Evolutionary conservation across 2,797 vertebrate species (phyloP).

Genomic region (Enteromius mattozi): DNA sequence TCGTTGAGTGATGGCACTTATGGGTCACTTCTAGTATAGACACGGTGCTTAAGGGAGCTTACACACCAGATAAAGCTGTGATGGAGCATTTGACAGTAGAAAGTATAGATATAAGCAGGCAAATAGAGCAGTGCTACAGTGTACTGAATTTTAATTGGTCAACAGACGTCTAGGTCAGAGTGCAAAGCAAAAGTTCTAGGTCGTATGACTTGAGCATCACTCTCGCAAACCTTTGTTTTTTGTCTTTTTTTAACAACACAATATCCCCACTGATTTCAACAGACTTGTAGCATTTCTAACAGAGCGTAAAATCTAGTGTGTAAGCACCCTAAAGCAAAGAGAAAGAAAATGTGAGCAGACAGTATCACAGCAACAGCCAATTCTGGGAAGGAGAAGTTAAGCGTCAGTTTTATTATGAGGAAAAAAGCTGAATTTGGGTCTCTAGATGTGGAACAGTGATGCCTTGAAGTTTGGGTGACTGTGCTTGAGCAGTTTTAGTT

Average conservation of each 20-base stretch:
- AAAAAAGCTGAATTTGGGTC: background rate
- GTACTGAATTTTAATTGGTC: background rate
- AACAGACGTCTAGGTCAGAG: background rate
- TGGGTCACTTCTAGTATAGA: conserved; percentile 51
- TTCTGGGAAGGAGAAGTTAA: conserved; percentile 39
- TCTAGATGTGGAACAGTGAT: conserved; percentile 7
- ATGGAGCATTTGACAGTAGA: background rate
- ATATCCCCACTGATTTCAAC: background rate
- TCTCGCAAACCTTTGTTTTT: background rate
- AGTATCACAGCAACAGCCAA: conserved; percentile 50
- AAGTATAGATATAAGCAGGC: background rate
- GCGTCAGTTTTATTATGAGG: background rate
- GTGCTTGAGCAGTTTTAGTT: background rate
- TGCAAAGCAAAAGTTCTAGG: background rate
- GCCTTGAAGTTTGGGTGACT: conserved; percentile 1
- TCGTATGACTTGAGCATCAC: background rate
- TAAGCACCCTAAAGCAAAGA: conserved; percentile 67
- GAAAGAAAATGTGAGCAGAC: conserved; percentile 48
- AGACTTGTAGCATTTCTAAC: background rate
- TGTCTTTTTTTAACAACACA: background rate
- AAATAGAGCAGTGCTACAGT: background rate
- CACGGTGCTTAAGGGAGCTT: conserved; percentile 25
- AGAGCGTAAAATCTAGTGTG: conserved; percentile 49
- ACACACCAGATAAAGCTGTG: conserved; percentile 30
- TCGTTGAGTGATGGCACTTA: background rate